Percentiles rank a stretch among this genome's conserved stretches.
These are phyloP conservation scores for Watsonalla cultraria DNA, from an alignment of 2,888 invertebrate genomes.

Conservation along the genomic window DNA sequence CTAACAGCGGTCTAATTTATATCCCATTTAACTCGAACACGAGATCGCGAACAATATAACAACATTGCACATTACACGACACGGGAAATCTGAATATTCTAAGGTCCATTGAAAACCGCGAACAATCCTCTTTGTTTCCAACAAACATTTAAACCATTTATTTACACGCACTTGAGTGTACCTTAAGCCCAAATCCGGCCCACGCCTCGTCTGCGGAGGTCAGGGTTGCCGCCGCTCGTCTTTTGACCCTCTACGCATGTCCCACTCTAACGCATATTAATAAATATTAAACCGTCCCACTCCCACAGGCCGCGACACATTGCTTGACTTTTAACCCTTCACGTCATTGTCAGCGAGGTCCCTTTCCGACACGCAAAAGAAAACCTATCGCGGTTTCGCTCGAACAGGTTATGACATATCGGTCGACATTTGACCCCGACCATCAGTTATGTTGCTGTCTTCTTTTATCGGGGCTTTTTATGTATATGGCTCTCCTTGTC, in stretches of 20 bases:
- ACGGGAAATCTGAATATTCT: conserved; percentile 32
- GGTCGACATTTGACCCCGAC: conserved; percentile 70
- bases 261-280: conserved; percentile 38
- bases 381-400: conserved; percentile 49
- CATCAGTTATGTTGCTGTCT: conserved; percentile 52
- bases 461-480: conserved; percentile 44
- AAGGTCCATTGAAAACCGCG: conserved; percentile 31
- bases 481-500: conserved; percentile 51
- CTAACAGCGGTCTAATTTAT: conserved; percentile 2
- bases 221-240: conserved; percentile 75
- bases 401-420: conserved; percentile 77
- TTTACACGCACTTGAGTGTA: conserved; percentile 20
- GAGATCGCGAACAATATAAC: conserved; percentile 29
- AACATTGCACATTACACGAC: conserved; percentile 38
- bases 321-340: conserved; percentile 75
- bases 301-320: conserved; percentile 72
- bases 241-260: conserved; percentile 65
- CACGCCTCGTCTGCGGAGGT: conserved; percentile 60
- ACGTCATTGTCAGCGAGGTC: conserved; percentile 67
- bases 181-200: conserved; percentile 52
- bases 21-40: conserved; percentile 1
- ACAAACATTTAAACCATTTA: conserved; percentile 20
- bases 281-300: conserved; percentile 36
- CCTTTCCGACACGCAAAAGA: conserved; percentile 39
- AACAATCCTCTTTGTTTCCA: conserved; percentile 21